Base-by-base conservation (phyloP, 1,140 invertebrate species). In the Philaenus spumarius region DNA sequence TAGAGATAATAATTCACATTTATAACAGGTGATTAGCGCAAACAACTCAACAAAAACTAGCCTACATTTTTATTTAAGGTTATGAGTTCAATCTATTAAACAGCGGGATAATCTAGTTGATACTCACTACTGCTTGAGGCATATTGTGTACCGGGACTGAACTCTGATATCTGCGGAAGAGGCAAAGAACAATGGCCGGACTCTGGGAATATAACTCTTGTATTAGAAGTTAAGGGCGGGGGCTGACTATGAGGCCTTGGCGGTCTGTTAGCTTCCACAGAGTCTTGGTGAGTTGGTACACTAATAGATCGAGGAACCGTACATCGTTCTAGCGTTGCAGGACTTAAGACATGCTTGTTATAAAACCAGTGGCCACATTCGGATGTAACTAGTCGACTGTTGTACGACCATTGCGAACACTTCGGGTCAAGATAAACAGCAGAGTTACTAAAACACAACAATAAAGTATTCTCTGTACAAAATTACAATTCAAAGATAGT, bases 91-190 rank as follows among this genome's bases (percentile, higher is more conserved):
- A n/a, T n/a, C n/a, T n/a, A n/a, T n/a, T n/a, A n/a, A n/a, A n/a
- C n/a, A n/a, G n/a, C n/a, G n/a, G n/a, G n/a, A n/a, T n/a, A n/a
- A n/a, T 15, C 5, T 45, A 45, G 6, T 6, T 11, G 5, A 48
- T 46, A 76, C 78, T 77, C 64, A 83, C 82, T 78, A 65, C 79
- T 81, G 62, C 81, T 83, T 24, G 82, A 84, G 46, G 81, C 80
- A 68, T 82, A 82, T 63, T 82, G 78, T 12, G 63, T 69, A 40
- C 64, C 67, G 39, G 75, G 71, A 22, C 70, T 74, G 63, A 77
- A 77, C 70, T 79, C 78, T 5, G 75, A 78, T 59, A 79, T 79
- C 64, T 77, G 73, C 26, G 77, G 75, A 43, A 78, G 59, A 51
- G 56, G 56, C 22, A 58, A 34, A 48, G 65, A 53, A 54, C 64